Evolutionary conservation across 1,140 invertebrate genomes (phyloP).

Genomic region (Drosophila sulfurigaster): DNA sequence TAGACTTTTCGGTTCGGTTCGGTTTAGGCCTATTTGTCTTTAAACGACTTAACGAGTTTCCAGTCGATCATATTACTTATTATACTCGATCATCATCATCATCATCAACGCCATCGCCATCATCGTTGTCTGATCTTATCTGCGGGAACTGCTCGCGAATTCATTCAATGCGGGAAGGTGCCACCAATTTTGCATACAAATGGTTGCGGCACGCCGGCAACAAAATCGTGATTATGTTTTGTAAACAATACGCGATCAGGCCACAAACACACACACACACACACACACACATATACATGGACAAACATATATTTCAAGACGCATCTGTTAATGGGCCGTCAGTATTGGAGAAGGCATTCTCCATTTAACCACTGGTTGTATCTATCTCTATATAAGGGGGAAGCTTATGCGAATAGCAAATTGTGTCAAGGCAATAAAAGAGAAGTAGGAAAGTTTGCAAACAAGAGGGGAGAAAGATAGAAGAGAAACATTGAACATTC

Average conservation of each 20-base stretch:
- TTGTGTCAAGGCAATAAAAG: background rate
- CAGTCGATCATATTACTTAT: constrained; percentile 7
- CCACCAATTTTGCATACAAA: constrained; percentile 33
- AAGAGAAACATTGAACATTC: background rate
- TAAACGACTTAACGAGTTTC: background rate
- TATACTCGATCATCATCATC: constrained; percentile 10
- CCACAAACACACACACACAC: background rate
- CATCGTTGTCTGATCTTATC: constrained; percentile 13
- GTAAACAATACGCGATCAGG: constrained; percentile 6
- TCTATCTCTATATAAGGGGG: background rate
- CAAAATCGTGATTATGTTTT: constrained; percentile 29
- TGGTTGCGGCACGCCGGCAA: constrained; percentile 5
- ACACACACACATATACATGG: background rate
- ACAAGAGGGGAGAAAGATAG: background rate
- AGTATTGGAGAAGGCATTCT: constrained; percentile 3
- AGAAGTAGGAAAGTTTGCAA: background rate
- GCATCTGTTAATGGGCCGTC: background rate
- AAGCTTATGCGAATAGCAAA: background rate
- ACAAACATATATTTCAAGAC: constrained; percentile 3
- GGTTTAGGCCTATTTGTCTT: background rate
- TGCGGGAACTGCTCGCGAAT: constrained; percentile 10
- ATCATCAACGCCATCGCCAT: too few relatives aligned
- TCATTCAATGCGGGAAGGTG: constrained; percentile 6
- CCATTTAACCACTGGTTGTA: background rate
- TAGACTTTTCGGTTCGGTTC: background rate